Evolutionary conservation across 2,113 vertebrate genomes (phyloP).

Genomic region (Urocynchramus pylzowi): DNA sequence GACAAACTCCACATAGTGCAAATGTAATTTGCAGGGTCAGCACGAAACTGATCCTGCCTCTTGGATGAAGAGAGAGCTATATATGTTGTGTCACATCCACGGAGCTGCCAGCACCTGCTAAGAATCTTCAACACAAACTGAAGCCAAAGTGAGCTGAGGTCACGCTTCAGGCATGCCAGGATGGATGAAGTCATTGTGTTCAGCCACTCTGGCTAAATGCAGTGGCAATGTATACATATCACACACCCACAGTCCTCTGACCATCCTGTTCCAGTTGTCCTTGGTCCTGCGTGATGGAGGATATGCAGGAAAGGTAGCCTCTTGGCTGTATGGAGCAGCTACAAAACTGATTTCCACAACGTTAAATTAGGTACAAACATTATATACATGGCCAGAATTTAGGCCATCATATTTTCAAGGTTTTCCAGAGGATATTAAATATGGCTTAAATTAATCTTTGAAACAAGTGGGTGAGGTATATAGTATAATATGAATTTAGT

Average conservation of each 20-base stretch:
- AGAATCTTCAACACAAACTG: constrained; percentile 49
- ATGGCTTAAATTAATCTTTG: not conserved
- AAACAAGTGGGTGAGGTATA: not conserved
- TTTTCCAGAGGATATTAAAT: not conserved
- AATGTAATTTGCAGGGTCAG: constrained; percentile 54
- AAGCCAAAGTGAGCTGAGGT: constrained; percentile 55
- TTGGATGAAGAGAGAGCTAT: constrained; percentile 48
- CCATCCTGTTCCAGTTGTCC: not conserved
- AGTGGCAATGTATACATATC: not conserved
- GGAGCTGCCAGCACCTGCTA: constrained; percentile 51
- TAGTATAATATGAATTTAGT: not conserved
- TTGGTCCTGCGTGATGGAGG: not conserved
- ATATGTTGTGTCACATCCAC: constrained; percentile 57
- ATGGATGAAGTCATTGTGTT: constrained; percentile 45
- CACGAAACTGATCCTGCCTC: constrained; percentile 31
- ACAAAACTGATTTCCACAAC: not conserved
- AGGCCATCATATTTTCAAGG: not conserved
- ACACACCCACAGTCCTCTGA: not conserved
- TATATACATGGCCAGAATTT: not conserved
- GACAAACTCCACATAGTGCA: constrained; percentile 32
- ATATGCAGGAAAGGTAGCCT: not conserved
- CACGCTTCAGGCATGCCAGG: constrained; percentile 20
- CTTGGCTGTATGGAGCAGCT: not conserved
- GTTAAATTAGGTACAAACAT: not conserved
- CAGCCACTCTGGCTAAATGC: not conserved